A percentile compares a stretch with the other conserved stretches of the same genome.
phyloP scores from a whole-genome alignment of 2,797 vertebrate genomes.

The Mus spretus region DNA sequence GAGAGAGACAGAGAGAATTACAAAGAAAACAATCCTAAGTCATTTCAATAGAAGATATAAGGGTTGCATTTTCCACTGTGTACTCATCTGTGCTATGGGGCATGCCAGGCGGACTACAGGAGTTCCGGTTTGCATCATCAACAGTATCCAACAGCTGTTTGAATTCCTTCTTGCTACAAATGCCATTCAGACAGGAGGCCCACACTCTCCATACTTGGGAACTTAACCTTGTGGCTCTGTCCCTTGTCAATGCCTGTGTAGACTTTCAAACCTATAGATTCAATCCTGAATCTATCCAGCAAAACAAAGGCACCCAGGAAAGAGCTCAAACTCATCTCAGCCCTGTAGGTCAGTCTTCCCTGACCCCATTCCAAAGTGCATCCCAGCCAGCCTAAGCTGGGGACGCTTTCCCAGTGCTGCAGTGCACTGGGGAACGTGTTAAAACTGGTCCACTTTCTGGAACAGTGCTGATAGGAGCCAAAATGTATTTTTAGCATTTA shows the following conservation, averaged over 20 bases:
- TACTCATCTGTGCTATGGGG: background rate
- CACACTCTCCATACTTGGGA: background rate
- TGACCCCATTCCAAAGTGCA: background rate
- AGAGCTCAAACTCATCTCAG: background rate
- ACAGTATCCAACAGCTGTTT: slow-evolving; percentile 21
- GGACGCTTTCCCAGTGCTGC: background rate
- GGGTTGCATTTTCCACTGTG: background rate
- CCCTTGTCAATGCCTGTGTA: background rate
- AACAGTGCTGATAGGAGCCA: background rate
- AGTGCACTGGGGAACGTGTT: rapidly evolving
- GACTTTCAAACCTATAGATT: background rate
- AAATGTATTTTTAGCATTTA: slow-evolving; percentile 45
- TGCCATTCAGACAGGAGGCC: slow-evolving; percentile 1
- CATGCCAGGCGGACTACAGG: background rate
- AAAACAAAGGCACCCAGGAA: background rate
- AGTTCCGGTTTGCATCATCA: slow-evolving; percentile 17
- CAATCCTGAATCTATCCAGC: background rate
- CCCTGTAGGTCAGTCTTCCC: background rate
- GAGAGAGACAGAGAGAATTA: background rate
- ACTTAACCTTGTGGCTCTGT: background rate
- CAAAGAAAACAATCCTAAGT: background rate
- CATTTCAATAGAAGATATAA: background rate
- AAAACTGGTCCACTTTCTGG: background rate
- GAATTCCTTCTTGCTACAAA: slow-evolving; percentile 52
- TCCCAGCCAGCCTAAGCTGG: background rate